Percentiles rank a stretch among this genome's conserved stretches.
These are phyloP conservation scores for Chaetogeoica ovagalla DNA, from an alignment of 2,888 invertebrate species.

Conservation along the genomic window DNA sequence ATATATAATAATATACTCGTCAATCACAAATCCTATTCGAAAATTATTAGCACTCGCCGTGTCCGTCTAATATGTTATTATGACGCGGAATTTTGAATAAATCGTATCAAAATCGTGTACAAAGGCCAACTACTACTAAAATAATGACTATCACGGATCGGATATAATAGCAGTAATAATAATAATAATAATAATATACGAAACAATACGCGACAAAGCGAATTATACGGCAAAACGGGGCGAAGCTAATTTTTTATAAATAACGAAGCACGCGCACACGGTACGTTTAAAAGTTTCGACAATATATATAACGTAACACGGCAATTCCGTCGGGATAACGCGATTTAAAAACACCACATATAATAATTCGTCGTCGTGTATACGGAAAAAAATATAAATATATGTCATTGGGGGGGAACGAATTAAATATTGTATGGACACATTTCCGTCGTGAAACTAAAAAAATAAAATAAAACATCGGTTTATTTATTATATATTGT, in stretches of 20 bases:
- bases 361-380: too few relatives aligned
- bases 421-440: too few relatives aligned
- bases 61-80: not conserved
- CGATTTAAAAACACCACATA: too few relatives aligned
- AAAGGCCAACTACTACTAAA: too few relatives aligned
- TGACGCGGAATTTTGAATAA: too few relatives aligned
- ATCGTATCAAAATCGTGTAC: not conserved
- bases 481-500: not conserved
- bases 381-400: too few relatives aligned
- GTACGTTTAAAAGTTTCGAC: too few relatives aligned
- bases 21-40: too few relatives aligned
- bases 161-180: not conserved
- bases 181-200: not conserved
- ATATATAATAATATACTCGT: not conserved
- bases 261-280: not conserved
- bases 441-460: not conserved
- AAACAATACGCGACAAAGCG: slow-evolving; percentile 34
- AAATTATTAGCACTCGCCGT: not conserved
- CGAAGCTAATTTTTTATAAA: not conserved
- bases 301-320: too few relatives aligned
- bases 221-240: slow-evolving; percentile 6
- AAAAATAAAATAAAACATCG: too few relatives aligned
- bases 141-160: not conserved
- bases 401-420: too few relatives aligned
- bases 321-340: too few relatives aligned